Conservation (phyloP, 2,888 invertebrate genomes). For the Morpho deidamia region DNA sequence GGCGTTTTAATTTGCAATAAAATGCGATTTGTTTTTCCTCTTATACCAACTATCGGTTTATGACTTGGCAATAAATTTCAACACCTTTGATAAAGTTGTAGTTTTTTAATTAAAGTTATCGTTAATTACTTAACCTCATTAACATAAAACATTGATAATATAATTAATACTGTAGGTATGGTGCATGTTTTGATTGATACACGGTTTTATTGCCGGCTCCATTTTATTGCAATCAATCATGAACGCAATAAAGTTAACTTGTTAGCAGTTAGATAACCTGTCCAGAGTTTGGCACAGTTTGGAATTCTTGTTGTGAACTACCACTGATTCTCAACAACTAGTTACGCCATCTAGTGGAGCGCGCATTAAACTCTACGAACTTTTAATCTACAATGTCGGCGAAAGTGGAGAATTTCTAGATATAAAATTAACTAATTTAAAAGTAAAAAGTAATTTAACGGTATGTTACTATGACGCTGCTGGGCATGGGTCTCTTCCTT, state of each 20-base stretch:
- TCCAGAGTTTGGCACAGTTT: constrained; percentile 58
- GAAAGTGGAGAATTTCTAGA: no score
- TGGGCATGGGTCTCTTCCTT: no score
- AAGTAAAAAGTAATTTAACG: no score
- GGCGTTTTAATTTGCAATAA: no score
- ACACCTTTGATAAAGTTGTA: constrained; percentile 3
- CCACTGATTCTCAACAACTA: constrained; percentile 18
- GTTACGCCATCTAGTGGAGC: constrained; percentile 52
- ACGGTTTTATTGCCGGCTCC: constrained; percentile 32
- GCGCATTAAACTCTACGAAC: constrained; percentile 23
- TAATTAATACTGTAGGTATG: background rate
- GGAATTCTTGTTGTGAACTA: constrained; percentile 8
- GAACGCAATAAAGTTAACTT: constrained; percentile 39
- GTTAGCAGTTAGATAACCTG: constrained; percentile 42
- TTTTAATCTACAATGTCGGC: no score
- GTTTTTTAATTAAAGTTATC: constrained; percentile 6
- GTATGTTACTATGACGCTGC: no score
- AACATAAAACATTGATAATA: background rate
- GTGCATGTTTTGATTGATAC: constrained; percentile 15
- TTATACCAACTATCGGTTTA: no score
- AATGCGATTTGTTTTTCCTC: no score
- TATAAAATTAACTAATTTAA: no score
- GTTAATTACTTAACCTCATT: constrained; percentile 5
- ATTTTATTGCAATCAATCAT: constrained; percentile 49
- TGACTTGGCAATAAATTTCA: constrained; percentile 1